A percentile compares a stretch with the other conserved stretches of the same genome.
phyloP scores from a whole-genome alignment of 2,113 vertebrate species.

The Trichechus manatus region DNA sequence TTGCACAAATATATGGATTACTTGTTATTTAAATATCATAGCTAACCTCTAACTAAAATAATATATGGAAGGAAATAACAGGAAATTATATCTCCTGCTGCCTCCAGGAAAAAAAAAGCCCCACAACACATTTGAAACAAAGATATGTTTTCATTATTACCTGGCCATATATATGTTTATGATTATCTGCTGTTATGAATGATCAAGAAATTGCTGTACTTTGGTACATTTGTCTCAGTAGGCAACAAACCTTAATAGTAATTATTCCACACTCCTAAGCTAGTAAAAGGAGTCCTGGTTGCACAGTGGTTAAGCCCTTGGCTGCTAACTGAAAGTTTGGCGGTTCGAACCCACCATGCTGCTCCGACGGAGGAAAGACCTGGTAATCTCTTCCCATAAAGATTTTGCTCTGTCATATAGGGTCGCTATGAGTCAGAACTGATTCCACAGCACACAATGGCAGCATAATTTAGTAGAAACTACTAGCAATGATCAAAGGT shows the following conservation, averaged over 20 bases:
- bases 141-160: neutral
- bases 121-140: neutral
- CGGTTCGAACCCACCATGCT: neutral
- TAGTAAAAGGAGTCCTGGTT: neutral
- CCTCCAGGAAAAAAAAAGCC: neutral
- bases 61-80: neutral
- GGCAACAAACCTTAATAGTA: neutral
- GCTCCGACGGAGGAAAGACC: neutral
- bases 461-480: neutral
- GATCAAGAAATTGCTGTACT: neutral
- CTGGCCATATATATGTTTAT: neutral
- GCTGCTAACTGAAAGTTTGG: neutral
- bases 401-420: neutral
- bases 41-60: neutral
- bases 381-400: neutral
- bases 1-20: neutral
- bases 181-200: neutral
- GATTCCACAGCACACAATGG: no score
- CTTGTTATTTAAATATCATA: neutral
- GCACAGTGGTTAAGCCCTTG: neutral
- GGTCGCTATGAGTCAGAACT: neutral
- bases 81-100: neutral
- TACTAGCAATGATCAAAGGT: neutral
- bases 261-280: neutral
- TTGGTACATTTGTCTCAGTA: constrained; percentile 15